These are phyloP conservation scores for Gobio gobio DNA, from an alignment of 2,113 vertebrate species.

Conservation along the genomic window DNA sequence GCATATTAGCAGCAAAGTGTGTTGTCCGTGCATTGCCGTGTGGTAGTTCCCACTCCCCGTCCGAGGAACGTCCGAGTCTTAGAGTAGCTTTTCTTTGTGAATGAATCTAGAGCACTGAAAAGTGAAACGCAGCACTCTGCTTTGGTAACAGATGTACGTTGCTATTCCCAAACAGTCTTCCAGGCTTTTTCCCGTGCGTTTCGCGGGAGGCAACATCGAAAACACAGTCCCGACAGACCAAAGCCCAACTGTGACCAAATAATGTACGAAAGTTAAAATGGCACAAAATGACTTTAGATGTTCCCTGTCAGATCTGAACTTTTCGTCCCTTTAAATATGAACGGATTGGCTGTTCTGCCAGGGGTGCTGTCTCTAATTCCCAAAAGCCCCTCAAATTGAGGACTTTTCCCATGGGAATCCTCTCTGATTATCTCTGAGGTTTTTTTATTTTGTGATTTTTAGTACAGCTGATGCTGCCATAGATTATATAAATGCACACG, in stretches of 20 bases:
- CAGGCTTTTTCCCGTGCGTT: conserved; percentile 45
- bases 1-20: conserved; percentile 42
- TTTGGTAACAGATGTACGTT: conserved; percentile 39
- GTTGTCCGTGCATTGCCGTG: conserved; percentile 40
- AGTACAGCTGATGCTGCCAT: conserved; percentile 56
- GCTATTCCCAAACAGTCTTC: conserved; percentile 60
- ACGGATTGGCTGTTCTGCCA: conserved; percentile 40
- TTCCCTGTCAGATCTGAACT: conserved; percentile 21
- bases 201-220: conserved; percentile 48
- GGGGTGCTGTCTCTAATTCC: conserved; percentile 4
- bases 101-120: conserved; percentile 19
- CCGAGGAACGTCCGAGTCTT: conserved; percentile 9
- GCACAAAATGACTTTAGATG: conserved; percentile 34
- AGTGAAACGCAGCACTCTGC: conserved; percentile 13
- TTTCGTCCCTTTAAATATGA: conserved; percentile 35
- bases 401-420: neutral
- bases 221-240: conserved; percentile 54
- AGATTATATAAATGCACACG: conserved; percentile 36
- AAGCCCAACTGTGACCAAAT: conserved; percentile 56
- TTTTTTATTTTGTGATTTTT: conserved; percentile 15
- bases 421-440: conserved; percentile 27
- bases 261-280: conserved; percentile 21
- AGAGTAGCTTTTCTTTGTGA: conserved; percentile 24
- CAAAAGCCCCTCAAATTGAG: neutral
- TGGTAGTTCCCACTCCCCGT: conserved; percentile 32